phyloP scores from a whole-genome alignment of 2,797 vertebrate species.

The Kryptolebias ocellatus region DNA sequence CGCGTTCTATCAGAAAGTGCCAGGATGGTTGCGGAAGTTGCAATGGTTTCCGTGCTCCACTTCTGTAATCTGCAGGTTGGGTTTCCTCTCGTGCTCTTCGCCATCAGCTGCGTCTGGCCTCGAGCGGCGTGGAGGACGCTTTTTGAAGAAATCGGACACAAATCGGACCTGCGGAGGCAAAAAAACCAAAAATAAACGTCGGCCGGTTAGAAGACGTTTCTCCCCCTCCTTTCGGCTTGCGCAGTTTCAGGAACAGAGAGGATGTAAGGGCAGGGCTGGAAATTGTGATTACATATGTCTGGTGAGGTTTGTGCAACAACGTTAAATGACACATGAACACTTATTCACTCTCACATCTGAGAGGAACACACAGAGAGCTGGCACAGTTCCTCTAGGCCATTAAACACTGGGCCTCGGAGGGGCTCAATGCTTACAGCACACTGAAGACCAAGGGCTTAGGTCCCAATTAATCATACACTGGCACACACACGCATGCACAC shows the following conservation, averaged over 20 bases:
- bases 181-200: not conserved
- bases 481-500: conserved; percentile 1
- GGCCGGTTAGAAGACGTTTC: conserved; percentile 18
- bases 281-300: conserved; percentile 65
- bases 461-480: conserved; percentile 56
- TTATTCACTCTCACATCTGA: conserved; percentile 43
- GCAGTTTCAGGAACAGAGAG: conserved; percentile 13
- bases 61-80: conserved; percentile 85
- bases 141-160: conserved; percentile 93
- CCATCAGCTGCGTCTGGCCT: conserved; percentile 47
- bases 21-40: conserved; percentile 76
- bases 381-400: conserved; percentile 50
- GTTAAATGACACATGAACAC: conserved; percentile 45
- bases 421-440: conserved; percentile 53
- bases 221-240: conserved; percentile 11
- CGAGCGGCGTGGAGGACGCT: conserved; percentile 70
- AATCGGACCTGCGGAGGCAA: conserved; percentile 83
- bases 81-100: conserved; percentile 83
- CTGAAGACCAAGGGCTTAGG: conserved; percentile 56
- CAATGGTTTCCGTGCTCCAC: conserved; percentile 85
- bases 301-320: conserved; percentile 50
- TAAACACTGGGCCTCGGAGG: conserved; percentile 62
- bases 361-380: conserved; percentile 70
- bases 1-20: conserved; percentile 72
- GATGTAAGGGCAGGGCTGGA: conserved; percentile 57